A percentile compares a stretch with the other conserved stretches of the same genome.
phyloP scores from a whole-genome alignment of 2,888 invertebrate species.

The Macaria liturata region DNA sequence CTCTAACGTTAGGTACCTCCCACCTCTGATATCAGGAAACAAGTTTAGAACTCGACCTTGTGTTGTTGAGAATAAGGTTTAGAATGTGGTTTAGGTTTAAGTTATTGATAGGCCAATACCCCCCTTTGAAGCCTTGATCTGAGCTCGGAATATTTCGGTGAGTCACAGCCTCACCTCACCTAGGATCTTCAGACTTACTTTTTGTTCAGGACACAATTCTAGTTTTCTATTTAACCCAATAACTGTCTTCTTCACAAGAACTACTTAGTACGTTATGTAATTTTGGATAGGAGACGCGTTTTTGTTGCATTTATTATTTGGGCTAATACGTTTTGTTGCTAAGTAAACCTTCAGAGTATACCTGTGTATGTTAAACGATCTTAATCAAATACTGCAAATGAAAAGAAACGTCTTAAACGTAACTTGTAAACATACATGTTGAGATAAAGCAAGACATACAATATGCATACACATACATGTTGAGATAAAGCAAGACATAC shows the following conservation, averaged over 20 bases:
- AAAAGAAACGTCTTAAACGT: too few relatives aligned
- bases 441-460: too few relatives aligned
- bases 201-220: constrained; percentile 21
- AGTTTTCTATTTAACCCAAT: constrained; percentile 4
- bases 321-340: background rate
- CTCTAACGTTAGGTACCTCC: constrained; percentile 21
- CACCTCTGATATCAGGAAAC: constrained; percentile 15
- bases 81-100: constrained; percentile 13
- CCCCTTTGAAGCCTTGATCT: constrained; percentile 60
- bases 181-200: constrained; percentile 26
- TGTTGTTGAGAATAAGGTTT: constrained; percentile 3
- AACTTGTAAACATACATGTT: too few relatives aligned
- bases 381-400: too few relatives aligned
- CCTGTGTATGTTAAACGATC: too few relatives aligned
- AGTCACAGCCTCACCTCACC: constrained; percentile 38
- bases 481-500: too few relatives aligned
- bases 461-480: too few relatives aligned
- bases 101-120: constrained; percentile 59
- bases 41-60: constrained; percentile 17
- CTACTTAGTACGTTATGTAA: constrained; percentile 8
- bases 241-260: constrained; percentile 28
- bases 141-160: constrained; percentile 50
- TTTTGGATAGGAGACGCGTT: background rate
- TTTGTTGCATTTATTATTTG: background rate
- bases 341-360: background rate